These are phyloP conservation scores for Ormia ochracea DNA, from an alignment of 2,888 invertebrate species.

Conservation along the genomic window DNA sequence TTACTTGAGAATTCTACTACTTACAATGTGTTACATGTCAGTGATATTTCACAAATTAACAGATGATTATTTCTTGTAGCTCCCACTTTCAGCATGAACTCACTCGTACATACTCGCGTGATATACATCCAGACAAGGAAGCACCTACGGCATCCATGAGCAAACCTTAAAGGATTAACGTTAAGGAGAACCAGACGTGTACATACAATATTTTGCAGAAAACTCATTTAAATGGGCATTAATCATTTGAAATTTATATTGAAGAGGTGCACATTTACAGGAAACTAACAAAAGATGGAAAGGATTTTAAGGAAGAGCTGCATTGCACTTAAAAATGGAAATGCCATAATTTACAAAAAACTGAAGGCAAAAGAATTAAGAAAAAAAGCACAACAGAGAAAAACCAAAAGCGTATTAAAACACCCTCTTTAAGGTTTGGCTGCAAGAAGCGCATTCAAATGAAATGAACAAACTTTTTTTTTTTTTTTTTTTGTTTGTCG, in stretches of 20 bases:
- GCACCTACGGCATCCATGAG: slow-evolving; percentile 66
- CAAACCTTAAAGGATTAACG: slow-evolving; percentile 33
- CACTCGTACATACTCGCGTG: no score
- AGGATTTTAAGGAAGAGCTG: slow-evolving; percentile 20
- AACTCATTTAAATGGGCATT: slow-evolving; percentile 75
- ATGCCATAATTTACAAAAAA: slow-evolving; percentile 60
- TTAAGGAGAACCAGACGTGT: slow-evolving; percentile 4
- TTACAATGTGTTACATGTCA: slow-evolving; percentile 11
- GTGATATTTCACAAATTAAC: slow-evolving; percentile 69
- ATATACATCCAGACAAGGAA: slow-evolving; percentile 19
- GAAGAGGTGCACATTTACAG: slow-evolving; percentile 11
- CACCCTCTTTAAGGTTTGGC: slow-evolving; percentile 54
- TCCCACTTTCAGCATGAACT: slow-evolving; percentile 68
- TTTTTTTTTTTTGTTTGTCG: slow-evolving; percentile 29
- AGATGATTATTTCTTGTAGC: slow-evolving; percentile 68
- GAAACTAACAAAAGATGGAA: slow-evolving; percentile 37
- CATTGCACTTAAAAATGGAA: slow-evolving; percentile 13
- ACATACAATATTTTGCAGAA: slow-evolving; percentile 71
- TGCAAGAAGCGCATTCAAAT: slow-evolving; percentile 31
- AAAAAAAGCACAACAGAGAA: no score
- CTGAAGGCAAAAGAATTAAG: no score
- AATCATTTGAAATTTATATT: slow-evolving; percentile 68
- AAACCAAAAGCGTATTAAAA: slow-evolving; percentile 17
- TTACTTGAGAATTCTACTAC: slow-evolving; percentile 2
- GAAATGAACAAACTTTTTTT: slow-evolving; percentile 42